A percentile compares a stretch with the other conserved stretches of the same genome.
Conservation (phyloP, 2,113 vertebrate species). For the Psilopsiagon aymara region DNA sequence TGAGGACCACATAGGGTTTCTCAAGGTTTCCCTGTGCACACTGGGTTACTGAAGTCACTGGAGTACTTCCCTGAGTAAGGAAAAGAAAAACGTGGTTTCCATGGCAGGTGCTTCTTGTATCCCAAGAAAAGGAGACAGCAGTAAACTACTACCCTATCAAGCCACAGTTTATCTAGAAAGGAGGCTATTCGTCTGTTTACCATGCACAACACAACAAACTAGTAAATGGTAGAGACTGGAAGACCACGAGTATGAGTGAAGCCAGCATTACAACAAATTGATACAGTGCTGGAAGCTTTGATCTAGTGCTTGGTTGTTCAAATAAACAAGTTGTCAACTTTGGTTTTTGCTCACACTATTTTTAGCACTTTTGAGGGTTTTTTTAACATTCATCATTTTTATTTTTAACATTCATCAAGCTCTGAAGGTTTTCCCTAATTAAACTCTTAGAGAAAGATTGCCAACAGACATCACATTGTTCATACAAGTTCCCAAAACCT, state of each 20-base stretch:
- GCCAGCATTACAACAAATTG: neutral
- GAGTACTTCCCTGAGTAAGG: neutral
- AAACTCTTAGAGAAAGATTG: neutral
- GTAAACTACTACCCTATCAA: neutral
- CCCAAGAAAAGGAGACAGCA: neutral
- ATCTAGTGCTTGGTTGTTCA: neutral
- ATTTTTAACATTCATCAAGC: neutral
- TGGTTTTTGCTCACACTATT: neutral
- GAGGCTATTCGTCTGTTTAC: neutral
- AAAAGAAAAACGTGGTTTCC: neutral
- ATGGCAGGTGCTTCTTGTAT: neutral
- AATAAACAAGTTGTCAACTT: neutral
- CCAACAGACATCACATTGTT: neutral
- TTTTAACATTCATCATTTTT: neutral
- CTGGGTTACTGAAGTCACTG: neutral
- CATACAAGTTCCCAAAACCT: neutral
- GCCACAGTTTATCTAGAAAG: neutral
- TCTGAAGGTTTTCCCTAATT: neutral
- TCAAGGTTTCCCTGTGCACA: neutral
- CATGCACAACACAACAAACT: neutral
- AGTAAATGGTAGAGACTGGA: neutral
- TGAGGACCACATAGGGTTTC: neutral
- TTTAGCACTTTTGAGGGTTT: rapidly evolving
- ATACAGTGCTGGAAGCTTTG: neutral
- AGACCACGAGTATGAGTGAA: neutral